phyloP scores from a whole-genome alignment of 2,888 invertebrate species.

The Boloria euphrosyne region DNA sequence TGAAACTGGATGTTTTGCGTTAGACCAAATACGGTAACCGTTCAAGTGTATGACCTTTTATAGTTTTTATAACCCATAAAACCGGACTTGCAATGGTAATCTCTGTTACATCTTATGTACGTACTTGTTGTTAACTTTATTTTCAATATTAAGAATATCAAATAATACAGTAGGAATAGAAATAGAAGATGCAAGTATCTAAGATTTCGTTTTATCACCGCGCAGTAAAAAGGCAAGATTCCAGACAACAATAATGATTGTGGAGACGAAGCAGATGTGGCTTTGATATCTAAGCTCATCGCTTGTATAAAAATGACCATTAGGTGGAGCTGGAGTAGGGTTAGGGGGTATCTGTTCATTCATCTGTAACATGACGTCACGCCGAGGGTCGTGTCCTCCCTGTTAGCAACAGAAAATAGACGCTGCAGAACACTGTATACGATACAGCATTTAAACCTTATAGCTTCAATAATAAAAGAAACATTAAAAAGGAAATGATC shows the following conservation, averaged over 20 bases:
- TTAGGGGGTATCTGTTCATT: conserved; percentile 67
- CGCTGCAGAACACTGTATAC: conserved; percentile 51
- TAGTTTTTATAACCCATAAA: conserved; percentile 48
- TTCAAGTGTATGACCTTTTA: conserved; percentile 44
- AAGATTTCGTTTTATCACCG: conserved; percentile 2
- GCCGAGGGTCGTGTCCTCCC: conserved; percentile 72
- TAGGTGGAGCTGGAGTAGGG: conserved; percentile 47
- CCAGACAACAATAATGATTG: conserved; percentile 37
- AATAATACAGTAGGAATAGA: neutral
- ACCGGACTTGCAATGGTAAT: conserved; percentile 48
- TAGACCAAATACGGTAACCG: conserved; percentile 59
- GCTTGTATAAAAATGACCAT: conserved; percentile 60
- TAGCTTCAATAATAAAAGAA: neutral
- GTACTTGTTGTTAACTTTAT: neutral
- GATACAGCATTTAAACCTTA: conserved; percentile 11
- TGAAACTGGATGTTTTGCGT: conserved; percentile 55
- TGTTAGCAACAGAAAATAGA: conserved; percentile 51
- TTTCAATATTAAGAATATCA: neutral
- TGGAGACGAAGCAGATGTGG: conserved; percentile 57
- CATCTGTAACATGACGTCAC: conserved; percentile 75
- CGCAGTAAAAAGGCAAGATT: conserved; percentile 31
- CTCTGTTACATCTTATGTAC: conserved; percentile 12
- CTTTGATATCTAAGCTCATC: conserved; percentile 60
- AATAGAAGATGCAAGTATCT: neutral
- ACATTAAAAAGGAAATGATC: neutral